Percentiles rank a stretch among this genome's conserved stretches.
These are phyloP conservation scores for Todiramphus chloris DNA, from an alignment of 2,113 vertebrate genomes.

Conservation along the genomic window DNA sequence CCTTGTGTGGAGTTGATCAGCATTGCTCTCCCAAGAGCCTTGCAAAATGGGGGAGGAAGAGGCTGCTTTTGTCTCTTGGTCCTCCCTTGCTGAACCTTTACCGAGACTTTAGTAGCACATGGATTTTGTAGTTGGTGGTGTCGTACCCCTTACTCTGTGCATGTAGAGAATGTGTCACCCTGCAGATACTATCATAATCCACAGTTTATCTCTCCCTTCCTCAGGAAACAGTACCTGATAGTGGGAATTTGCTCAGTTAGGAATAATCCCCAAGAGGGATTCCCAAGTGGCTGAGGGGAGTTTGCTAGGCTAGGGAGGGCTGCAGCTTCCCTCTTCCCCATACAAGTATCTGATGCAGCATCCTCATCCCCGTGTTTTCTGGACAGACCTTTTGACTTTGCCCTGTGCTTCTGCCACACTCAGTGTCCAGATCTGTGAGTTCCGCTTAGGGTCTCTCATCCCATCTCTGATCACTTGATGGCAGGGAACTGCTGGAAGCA, in stretches of 20 bases:
- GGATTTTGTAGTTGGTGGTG: neutral
- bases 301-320: neutral
- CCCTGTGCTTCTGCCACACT: neutral
- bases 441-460: neutral
- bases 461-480: too few species aligned
- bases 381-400: neutral
- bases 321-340: neutral
- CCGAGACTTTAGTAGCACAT: neutral
- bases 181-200: neutral
- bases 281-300: neutral
- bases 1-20: neutral
- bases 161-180: neutral
- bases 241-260: neutral
- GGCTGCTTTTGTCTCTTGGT: neutral
- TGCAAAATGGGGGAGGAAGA: neutral
- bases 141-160: neutral
- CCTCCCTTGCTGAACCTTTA: neutral
- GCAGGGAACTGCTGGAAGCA: neutral
- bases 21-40: neutral
- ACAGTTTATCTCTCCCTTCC: neutral
- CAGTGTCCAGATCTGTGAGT: neutral
- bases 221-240: neutral
- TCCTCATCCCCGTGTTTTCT: neutral
- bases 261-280: neutral
- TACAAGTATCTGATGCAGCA: neutral